Conservation (phyloP, 2,797 vertebrate species). For the Atherinosoma microstoma region DNA sequence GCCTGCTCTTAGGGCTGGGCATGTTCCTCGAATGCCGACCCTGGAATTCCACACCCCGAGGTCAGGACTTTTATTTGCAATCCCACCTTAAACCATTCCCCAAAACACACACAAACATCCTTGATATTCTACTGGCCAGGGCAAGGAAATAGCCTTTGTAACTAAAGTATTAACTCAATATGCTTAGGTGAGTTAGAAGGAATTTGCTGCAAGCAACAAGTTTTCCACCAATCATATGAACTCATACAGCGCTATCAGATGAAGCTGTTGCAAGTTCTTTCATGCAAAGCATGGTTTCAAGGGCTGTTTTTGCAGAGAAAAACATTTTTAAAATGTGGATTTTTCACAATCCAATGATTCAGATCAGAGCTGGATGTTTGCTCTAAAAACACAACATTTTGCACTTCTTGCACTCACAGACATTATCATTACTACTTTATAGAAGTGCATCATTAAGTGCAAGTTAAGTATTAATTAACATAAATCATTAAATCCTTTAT, state of each 20-base stretch:
- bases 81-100: slow-evolving; percentile 59
- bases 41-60: slow-evolving; percentile 76
- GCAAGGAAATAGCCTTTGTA: slow-evolving; percentile 45
- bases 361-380: slow-evolving; percentile 14
- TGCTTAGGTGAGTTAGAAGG: slow-evolving; percentile 40
- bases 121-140: slow-evolving; percentile 35
- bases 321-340: slow-evolving; percentile 47
- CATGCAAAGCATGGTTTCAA: slow-evolving; percentile 51
- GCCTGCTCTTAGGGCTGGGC: slow-evolving; percentile 70
- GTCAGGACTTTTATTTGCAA: slow-evolving; percentile 74
- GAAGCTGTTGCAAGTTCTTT: slow-evolving; percentile 59
- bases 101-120: slow-evolving; percentile 44
- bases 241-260: slow-evolving; percentile 60
- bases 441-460: too few relatives aligned
- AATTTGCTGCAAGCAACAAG: slow-evolving; percentile 63
- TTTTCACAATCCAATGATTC: slow-evolving; percentile 41
- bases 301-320: slow-evolving; percentile 38
- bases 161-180: slow-evolving; percentile 57
- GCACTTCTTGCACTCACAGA: slow-evolving; percentile 12
- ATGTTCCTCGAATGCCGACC: slow-evolving; percentile 74
- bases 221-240: slow-evolving; percentile 37
- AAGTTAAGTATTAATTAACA: too few relatives aligned
- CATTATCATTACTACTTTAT: neutral
- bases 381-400: slow-evolving; percentile 13
- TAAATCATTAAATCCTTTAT: too few relatives aligned